Evolutionary conservation across 2,113 vertebrate genomes (phyloP).

Genomic region (Apteryx owenii): DNA sequence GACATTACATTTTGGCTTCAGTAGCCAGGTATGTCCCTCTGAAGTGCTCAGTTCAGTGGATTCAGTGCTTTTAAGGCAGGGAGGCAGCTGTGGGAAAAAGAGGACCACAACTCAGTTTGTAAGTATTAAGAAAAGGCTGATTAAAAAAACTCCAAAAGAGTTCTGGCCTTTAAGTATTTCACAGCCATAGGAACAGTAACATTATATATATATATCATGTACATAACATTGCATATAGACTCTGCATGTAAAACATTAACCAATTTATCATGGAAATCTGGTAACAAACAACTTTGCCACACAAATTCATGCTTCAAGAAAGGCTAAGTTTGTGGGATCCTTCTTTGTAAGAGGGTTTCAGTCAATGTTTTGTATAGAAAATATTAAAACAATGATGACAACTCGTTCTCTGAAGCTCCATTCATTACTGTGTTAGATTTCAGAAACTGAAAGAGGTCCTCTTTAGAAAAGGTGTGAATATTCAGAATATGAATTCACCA

Average conservation of each 20-base stretch:
- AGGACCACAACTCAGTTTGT: constrained; percentile 35
- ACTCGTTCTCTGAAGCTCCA: constrained; percentile 42
- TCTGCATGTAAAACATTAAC: constrained; percentile 60
- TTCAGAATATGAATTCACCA: constrained; percentile 20
- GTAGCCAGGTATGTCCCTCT: constrained; percentile 6
- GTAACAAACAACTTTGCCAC: constrained; percentile 51
- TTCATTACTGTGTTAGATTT: constrained; percentile 40
- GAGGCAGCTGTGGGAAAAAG: constrained; percentile 55
- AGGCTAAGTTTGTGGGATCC: constrained; percentile 26
- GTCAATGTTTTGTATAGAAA: constrained; percentile 39
- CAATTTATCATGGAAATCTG: constrained; percentile 42
- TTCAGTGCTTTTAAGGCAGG: constrained; percentile 53
- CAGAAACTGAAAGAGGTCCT: background rate
- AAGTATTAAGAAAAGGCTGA: constrained; percentile 23
- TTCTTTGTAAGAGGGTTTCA: constrained; percentile 43
- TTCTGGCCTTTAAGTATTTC: constrained; percentile 48
- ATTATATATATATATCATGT: constrained; percentile 31
- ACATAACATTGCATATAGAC: constrained; percentile 58
- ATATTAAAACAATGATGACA: background rate
- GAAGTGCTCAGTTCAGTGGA: constrained; percentile 31
- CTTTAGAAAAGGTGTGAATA: constrained; percentile 14
- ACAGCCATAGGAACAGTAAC: constrained; percentile 59
- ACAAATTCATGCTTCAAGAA: constrained; percentile 48
- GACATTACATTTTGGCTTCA: background rate
- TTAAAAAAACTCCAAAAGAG: constrained; percentile 12